phyloP scores from a whole-genome alignment of 2,888 invertebrate species.

The Acronicta alni region DNA sequence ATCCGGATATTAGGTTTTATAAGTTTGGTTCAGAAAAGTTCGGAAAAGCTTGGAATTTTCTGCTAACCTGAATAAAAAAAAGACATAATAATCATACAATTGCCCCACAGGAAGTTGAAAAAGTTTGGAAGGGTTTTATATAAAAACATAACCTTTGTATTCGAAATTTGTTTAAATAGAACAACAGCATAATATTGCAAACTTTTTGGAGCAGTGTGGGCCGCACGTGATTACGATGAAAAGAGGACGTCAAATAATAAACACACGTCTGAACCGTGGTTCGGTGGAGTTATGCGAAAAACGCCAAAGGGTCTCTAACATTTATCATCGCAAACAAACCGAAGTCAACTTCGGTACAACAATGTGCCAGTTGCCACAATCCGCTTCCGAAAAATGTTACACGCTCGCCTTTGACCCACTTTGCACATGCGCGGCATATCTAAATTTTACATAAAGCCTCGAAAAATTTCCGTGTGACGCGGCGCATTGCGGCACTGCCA shows the following conservation, averaged over 20 bases:
- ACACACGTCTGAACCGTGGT: constrained; percentile 18
- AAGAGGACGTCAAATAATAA: constrained; percentile 33
- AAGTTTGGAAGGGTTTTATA: no score
- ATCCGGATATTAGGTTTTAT: no score
- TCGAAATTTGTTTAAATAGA: not conserved
- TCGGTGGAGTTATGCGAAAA: constrained; percentile 35
- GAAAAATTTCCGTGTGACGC: constrained; percentile 67
- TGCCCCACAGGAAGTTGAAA: no score
- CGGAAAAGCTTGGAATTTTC: no score
- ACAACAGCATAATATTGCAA: constrained; percentile 1
- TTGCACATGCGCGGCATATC: constrained; percentile 59
- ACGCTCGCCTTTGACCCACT: constrained; percentile 57
- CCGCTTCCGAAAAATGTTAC: constrained; percentile 52
- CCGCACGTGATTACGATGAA: constrained; percentile 23
- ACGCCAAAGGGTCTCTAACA: constrained; percentile 44
- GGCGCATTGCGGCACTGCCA: constrained; percentile 67
- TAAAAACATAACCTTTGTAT: no score
- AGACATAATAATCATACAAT: no score
- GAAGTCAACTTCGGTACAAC: constrained; percentile 53
- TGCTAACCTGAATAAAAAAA: no score
- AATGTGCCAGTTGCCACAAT: constrained; percentile 52
- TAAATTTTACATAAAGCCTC: constrained; percentile 64
- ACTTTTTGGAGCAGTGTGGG: constrained; percentile 22
- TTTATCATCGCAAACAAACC: constrained; percentile 54
- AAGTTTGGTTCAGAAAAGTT: no score